Percentiles rank a stretch among this genome's conserved stretches.
These are phyloP conservation scores for Drosophila lacicola DNA, from an alignment of 2,888 invertebrate genomes.

Conservation along the genomic window DNA sequence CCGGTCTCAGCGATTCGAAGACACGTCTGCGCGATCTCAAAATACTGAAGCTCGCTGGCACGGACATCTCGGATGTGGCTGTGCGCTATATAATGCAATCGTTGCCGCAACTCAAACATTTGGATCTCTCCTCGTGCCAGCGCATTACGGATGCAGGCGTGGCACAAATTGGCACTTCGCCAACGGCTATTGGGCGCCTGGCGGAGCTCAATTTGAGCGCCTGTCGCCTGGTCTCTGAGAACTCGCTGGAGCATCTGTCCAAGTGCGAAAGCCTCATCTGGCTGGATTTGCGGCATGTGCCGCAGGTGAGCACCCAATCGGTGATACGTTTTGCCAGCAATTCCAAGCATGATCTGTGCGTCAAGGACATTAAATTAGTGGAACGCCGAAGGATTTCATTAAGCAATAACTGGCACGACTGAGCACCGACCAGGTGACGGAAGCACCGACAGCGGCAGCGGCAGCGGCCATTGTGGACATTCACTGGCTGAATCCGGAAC, in stretches of 20 bases:
- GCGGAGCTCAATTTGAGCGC: constrained; percentile 92
- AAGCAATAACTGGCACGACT: constrained; percentile 59
- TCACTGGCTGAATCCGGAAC: background rate
- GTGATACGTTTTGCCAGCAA: constrained; percentile 93
- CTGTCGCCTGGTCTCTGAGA: constrained; percentile 93
- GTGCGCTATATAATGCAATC: constrained; percentile 90
- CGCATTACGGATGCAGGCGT: constrained; percentile 96
- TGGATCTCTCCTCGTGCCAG: constrained; percentile 94
- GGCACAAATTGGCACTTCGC: constrained; percentile 92
- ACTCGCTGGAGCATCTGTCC: constrained; percentile 92
- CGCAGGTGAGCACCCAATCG: constrained; percentile 92
- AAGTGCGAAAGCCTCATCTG: constrained; percentile 90
- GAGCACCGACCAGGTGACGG: constrained; percentile 29
- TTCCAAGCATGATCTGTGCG: constrained; percentile 91
- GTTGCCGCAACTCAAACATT: constrained; percentile 89
- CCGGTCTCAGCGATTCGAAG: constrained; percentile 90
- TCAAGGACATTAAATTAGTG: constrained; percentile 92
- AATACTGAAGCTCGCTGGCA: constrained; percentile 92
- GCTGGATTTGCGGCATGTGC: constrained; percentile 92
- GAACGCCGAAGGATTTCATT: constrained; percentile 82
- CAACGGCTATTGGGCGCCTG: constrained; percentile 88
- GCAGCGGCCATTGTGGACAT: constrained; percentile 11
- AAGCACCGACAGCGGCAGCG: constrained; percentile 6
- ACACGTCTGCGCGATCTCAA: constrained; percentile 91
- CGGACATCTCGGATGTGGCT: constrained; percentile 94